These are phyloP conservation scores for Catocala fraxini DNA, from an alignment of 2,888 invertebrate genomes.

Conservation along the genomic window DNA sequence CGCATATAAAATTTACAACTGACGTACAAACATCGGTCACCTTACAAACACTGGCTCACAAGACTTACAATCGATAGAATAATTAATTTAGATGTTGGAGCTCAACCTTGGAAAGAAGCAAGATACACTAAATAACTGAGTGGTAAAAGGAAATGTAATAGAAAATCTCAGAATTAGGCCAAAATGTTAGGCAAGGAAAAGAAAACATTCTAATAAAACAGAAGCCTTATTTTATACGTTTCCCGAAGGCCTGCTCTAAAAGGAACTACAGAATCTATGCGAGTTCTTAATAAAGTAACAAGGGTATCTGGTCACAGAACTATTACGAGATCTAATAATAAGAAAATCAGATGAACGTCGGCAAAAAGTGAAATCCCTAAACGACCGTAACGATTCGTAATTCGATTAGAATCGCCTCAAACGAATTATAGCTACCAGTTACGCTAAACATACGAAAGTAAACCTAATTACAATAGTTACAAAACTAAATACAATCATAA, in stretches of 20 bases:
- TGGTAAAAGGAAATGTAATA: background rate
- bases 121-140: conserved; percentile 4
- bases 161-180: conserved; percentile 3
- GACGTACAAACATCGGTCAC: conserved; percentile 14
- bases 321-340: conserved; percentile 47
- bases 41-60: conserved; percentile 16
- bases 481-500: conserved; percentile 23
- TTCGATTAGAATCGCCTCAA: conserved; percentile 56
- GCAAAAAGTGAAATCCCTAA: conserved; percentile 57
- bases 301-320: conserved; percentile 15
- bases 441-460: conserved; percentile 16
- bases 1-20: conserved; percentile 31
- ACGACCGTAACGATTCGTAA: conserved; percentile 53
- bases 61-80: conserved; percentile 29
- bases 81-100: conserved; percentile 14
- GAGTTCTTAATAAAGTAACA: conserved; percentile 8
- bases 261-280: background rate
- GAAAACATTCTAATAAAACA: background rate
- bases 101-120: conserved; percentile 16
- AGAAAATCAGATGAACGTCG: conserved; percentile 44
- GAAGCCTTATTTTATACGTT: too few relatives aligned
- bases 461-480: conserved; percentile 24
- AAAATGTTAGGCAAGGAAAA: background rate
- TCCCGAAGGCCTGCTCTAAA: too few relatives aligned
- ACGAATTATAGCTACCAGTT: conserved; percentile 41